A percentile compares a stretch with the other conserved stretches of the same genome.
Evolutionary conservation across 2,888 invertebrate species (phyloP).

Genomic region (Perithous albicinctus): DNA sequence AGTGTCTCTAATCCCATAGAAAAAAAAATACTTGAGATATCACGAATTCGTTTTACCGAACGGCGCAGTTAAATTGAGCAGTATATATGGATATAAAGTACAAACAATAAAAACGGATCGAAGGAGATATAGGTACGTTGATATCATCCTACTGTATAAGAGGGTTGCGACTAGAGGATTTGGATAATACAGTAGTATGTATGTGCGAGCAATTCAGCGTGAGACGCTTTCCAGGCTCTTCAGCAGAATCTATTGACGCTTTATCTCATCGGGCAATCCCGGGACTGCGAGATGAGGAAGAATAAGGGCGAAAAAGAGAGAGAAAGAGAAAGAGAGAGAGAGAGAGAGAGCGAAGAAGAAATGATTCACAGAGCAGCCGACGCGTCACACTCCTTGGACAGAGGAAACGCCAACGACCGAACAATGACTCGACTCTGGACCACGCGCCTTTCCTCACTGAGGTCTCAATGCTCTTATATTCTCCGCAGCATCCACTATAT

Average conservation of each 20-base stretch:
- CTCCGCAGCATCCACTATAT: slow-evolving; percentile 37
- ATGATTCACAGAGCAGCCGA: slow-evolving; percentile 56
- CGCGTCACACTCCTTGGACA: slow-evolving; percentile 53
- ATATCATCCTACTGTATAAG: neutral
- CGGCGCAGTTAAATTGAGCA: neutral
- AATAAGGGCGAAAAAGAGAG: slow-evolving; percentile 26
- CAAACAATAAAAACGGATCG: slow-evolving; percentile 16
- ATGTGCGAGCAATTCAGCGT: slow-evolving; percentile 29
- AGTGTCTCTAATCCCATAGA: neutral
- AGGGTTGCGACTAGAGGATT: neutral
- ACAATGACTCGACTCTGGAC: slow-evolving; percentile 69
- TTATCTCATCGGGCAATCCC: slow-evolving; percentile 52
- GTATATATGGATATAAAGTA: slow-evolving; percentile 3
- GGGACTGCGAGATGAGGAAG: slow-evolving; percentile 15
- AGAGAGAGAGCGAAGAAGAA: slow-evolving; percentile 35
- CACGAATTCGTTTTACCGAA: neutral
- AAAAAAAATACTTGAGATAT: neutral
- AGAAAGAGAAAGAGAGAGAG: slow-evolving; percentile 9
- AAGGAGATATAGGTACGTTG: neutral
- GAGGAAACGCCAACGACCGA: slow-evolving; percentile 66
- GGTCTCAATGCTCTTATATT: slow-evolving; percentile 58
- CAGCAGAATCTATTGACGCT: slow-evolving; percentile 35
- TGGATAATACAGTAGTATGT: neutral
- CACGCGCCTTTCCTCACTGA: slow-evolving; percentile 41
- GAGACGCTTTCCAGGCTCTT: slow-evolving; percentile 36